A percentile compares a stretch with the other conserved stretches of the same genome.
These are phyloP conservation scores for Ceratina calcarata DNA, from an alignment of 1,140 invertebrate genomes.

Conservation along the genomic window DNA sequence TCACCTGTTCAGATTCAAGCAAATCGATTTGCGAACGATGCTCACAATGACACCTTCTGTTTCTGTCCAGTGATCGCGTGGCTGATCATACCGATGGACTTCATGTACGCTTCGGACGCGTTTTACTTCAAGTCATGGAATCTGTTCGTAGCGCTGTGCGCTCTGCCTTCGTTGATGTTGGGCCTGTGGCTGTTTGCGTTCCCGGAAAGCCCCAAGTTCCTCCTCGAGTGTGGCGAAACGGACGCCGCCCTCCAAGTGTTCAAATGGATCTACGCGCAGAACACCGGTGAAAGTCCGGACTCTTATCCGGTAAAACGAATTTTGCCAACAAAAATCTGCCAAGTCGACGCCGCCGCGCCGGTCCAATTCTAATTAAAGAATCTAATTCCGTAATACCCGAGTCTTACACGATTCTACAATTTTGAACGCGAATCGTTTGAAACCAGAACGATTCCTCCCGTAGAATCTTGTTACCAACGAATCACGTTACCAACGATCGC, in stretches of 20 bases:
- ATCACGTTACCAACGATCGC: no score
- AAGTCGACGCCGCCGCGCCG: background rate
- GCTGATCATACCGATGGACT: slow-evolving; percentile 85
- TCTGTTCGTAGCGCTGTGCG: slow-evolving; percentile 86
- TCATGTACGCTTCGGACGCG: slow-evolving; percentile 80
- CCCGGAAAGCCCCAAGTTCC: slow-evolving; percentile 93
- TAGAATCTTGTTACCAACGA: no score
- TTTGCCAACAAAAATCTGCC: background rate
- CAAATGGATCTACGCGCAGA: slow-evolving; percentile 85
- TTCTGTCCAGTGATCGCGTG: slow-evolving; percentile 85
- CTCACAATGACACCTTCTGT: no score
- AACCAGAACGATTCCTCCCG: no score
- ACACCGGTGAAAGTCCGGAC: slow-evolving; percentile 84
- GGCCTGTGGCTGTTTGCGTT: slow-evolving; percentile 87
- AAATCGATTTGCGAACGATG: no score
- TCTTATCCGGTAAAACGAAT: slow-evolving; percentile 84
- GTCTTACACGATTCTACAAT: no score
- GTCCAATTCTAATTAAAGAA: background rate
- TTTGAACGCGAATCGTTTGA: no score
- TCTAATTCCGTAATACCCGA: no score
- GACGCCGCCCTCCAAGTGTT: slow-evolving; percentile 87
- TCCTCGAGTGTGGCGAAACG: slow-evolving; percentile 88
- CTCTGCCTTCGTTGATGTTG: slow-evolving; percentile 82
- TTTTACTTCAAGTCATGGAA: slow-evolving; percentile 89
- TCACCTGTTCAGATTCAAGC: no score